A percentile compares a stretch with the other conserved stretches of the same genome.
Evolutionary conservation across 37 sponge, comb jelly and placozoan species (phyloP).

Genomic region (Halisarca cf. caerulea): DNA sequence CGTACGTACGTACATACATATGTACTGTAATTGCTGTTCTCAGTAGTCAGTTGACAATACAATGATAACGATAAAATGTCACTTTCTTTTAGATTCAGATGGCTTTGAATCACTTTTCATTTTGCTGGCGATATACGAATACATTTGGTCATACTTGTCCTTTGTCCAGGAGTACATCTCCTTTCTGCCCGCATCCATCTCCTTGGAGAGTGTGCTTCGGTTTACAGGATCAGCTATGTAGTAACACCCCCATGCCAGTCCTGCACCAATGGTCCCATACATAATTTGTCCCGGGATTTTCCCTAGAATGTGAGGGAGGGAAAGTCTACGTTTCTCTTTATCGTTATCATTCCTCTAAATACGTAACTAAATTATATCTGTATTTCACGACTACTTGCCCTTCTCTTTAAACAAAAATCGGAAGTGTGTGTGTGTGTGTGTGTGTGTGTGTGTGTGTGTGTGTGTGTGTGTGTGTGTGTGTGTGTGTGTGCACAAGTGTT

Average conservation of each 20-base stretch:
- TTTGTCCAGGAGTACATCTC: neutral
- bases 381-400: no score
- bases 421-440: no score
- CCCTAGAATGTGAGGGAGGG: neutral
- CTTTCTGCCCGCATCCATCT: neutral
- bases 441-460: neutral
- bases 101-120: no score
- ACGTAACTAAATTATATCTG: no score
- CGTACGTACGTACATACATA: no score
- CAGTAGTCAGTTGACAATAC: no score
- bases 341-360: no score
- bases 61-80: no score
- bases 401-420: no score
- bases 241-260: slow-evolving; percentile 1
- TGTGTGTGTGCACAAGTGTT: neutral
- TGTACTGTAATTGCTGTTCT: no score
- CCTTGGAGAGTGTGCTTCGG: neutral
- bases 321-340: no score
- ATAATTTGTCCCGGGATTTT: neutral
- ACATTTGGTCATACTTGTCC: neutral
- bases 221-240: neutral
- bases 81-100: no score
- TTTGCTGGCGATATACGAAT: neutral
- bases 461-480: neutral
- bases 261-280: neutral